Base-by-base conservation (phyloP, 2,113 vertebrate genomes). In the Fregetta grallaria region DNA sequence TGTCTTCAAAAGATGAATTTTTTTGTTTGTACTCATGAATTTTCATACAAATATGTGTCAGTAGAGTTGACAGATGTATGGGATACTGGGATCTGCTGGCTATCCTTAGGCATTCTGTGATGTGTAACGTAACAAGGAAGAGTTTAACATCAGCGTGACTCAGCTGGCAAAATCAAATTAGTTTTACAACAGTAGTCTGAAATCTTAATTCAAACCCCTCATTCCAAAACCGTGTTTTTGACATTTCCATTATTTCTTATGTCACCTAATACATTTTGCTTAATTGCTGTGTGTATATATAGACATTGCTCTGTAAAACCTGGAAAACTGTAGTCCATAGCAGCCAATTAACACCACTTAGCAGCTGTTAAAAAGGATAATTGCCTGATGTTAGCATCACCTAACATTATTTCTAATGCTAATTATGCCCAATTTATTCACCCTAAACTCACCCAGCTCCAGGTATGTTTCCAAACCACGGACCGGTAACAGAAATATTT, bases 281-380 rank as follows among this genome's bases (percentile, higher is more conserved):
- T 83, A 80, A 94, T 80, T 70, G 67, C 75, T 18, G 21, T 10
- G 21, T 42, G 82, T 52, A 34, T 13, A 8, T 61, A 45, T 34
- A 71, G 61, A 67, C 17, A 8, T 36, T 9, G 72, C 72, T 91
- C 52, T 82, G 68, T 62, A 89, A 88, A 96, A 71, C 81, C 68
- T 17, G 82, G 21, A n/a, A 70, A 88, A 72, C 45, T 30, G 59
- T 55, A 59, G 76, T 90, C 95, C 75, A 19, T 3, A 42, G 84
- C 92, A 95, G 70, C 59, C 91, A 96, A 97, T 97, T 97, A 96
- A 97, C 94, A 92, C 85, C 34, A 74, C 84, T 97, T 80, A 96
- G 73, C 91, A 95, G 94, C 93, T 94, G 85, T 80, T 96, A 73
- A 93, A 88, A 82, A 77, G 63, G 82, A 95, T 95, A 97, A 97